Conservation (phyloP, 64 coral and sea anemone genomes). For the Montipora capricornis region DNA sequence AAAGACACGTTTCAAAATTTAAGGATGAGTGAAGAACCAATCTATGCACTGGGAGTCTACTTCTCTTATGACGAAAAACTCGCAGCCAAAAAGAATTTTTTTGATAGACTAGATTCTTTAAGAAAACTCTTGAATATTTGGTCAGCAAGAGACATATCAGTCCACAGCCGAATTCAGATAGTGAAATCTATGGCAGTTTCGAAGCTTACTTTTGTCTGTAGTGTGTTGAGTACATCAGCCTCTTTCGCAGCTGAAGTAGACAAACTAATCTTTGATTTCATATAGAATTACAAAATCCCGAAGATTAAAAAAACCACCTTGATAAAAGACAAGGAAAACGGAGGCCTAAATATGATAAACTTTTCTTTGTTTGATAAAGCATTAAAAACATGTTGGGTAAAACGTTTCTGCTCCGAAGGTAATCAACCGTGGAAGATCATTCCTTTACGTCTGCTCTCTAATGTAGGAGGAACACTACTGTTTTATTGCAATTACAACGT, state of each 20-base stretch:
- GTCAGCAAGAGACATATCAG: slow-evolving; percentile 27
- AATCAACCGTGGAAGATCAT: too few species aligned
- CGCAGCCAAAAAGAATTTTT: slow-evolving; percentile 15
- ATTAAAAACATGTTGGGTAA: too few species aligned
- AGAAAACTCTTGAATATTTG: slow-evolving; percentile 1
- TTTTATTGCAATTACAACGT: too few species aligned
- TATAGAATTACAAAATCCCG: background rate
- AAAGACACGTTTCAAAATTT: background rate
- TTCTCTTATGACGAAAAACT: slow-evolving; percentile 21
- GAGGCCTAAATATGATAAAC: too few species aligned
- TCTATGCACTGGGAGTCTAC: slow-evolving; percentile 2
- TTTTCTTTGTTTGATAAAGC: too few species aligned
- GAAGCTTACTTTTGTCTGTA: slow-evolving; percentile 12
- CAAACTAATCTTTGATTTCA: background rate
- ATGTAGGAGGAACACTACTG: too few species aligned
- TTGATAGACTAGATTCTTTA: background rate
- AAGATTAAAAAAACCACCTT: slow-evolving; percentile 35
- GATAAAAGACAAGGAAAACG: background rate
- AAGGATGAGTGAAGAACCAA: background rate
- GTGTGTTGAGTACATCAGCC: background rate
- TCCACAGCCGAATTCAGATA: background rate
- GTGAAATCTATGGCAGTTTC: slow-evolving; percentile 16
- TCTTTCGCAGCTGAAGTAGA: background rate
- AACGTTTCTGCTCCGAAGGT: too few species aligned
- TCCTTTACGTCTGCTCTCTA: too few species aligned